These are phyloP conservation scores for Geopemphigus sp. DNA, from an alignment of 1,140 invertebrate species.

Conservation along the genomic window DNA sequence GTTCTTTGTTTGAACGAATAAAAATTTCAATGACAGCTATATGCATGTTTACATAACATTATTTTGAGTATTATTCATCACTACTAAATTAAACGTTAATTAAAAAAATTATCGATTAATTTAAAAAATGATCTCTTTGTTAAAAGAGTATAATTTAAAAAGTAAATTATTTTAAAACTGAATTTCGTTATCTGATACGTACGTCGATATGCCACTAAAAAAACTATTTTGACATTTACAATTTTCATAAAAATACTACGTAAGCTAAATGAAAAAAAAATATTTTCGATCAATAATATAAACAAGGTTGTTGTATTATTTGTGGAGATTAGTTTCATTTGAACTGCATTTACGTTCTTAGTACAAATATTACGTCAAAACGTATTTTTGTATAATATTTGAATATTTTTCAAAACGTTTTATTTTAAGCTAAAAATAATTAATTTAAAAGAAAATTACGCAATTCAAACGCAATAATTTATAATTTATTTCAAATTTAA, in stretches of 20 bases:
- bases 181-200: neutral
- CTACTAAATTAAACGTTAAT: too few relatives aligned
- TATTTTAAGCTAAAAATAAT: neutral
- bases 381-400: neutral
- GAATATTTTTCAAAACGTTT: neutral
- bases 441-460: neutral
- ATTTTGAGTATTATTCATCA: too few relatives aligned
- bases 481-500: too few relatives aligned
- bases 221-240: neutral
- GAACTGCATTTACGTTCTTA: neutral
- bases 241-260: neutral
- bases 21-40: too few relatives aligned
- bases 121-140: too few relatives aligned
- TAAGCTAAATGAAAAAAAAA: neutral
- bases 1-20: too few relatives aligned
- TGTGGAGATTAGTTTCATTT: conserved; percentile 6
- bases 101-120: too few relatives aligned
- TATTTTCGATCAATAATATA: neutral
- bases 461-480: too few relatives aligned
- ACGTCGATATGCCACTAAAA: neutral
- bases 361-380: neutral
- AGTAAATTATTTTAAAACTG: too few relatives aligned
- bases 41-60: too few relatives aligned
- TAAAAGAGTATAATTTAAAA: too few relatives aligned
- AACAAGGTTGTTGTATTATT: neutral